Evolutionary conservation across 35 echinoderm and acorn worm genomes (phyloP).

Genomic region (Nesometra sesokonis): DNA sequence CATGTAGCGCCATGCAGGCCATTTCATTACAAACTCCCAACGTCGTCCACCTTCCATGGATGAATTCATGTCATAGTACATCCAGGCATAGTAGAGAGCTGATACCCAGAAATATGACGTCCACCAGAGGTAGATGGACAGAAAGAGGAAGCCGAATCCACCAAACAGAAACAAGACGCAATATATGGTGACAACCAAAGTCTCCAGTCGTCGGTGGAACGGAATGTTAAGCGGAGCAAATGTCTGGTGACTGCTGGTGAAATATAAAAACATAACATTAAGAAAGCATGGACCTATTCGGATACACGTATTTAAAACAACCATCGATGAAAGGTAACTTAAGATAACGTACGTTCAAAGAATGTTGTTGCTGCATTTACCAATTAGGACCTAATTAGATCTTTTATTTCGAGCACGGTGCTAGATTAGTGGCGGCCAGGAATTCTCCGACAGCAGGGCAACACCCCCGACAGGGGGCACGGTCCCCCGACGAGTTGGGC

Average conservation of each 20-base stretch:
- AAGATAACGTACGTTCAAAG: too few relatives aligned
- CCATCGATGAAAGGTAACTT: too few relatives aligned
- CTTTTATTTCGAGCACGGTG: too few relatives aligned
- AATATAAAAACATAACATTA: neutral
- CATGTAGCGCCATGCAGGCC: slow-evolving; percentile 48
- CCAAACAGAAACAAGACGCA: neutral
- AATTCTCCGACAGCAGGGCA: too few relatives aligned
- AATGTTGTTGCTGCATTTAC: too few relatives aligned
- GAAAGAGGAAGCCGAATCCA: neutral
- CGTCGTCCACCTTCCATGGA: slow-evolving; percentile 53
- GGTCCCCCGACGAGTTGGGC: too few relatives aligned
- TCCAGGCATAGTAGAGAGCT: slow-evolving; percentile 36
- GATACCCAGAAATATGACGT: neutral
- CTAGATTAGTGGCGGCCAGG: too few relatives aligned
- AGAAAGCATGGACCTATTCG: too few relatives aligned
- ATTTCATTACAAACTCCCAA: slow-evolving; percentile 24
- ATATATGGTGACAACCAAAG: slow-evolving; percentile 28
- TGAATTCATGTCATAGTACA: slow-evolving; percentile 49
- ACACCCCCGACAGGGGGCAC: too few relatives aligned
- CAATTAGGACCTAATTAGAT: too few relatives aligned
- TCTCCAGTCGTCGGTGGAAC: slow-evolving; percentile 61
- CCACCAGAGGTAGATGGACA: neutral
- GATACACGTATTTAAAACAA: too few relatives aligned
- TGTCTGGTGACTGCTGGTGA: neutral
- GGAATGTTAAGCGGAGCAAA: slow-evolving; percentile 64